Conservation (phyloP, 2,888 invertebrate species). For the Xylophagus ater region DNA sequence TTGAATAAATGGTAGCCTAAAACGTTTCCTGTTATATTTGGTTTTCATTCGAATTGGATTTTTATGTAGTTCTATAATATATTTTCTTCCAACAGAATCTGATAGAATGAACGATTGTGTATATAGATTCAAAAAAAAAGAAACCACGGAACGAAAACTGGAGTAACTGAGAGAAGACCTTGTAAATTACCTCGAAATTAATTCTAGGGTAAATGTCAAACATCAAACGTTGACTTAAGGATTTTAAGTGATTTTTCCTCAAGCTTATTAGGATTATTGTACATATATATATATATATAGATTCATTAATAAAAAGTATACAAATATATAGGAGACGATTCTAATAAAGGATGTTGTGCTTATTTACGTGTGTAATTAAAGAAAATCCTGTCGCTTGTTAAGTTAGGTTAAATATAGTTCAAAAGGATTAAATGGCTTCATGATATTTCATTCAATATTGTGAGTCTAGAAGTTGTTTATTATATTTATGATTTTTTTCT, state of each 20-base stretch:
- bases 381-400: not conserved
- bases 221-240: slow-evolving; percentile 11
- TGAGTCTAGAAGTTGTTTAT: too few species aligned
- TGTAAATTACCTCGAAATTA: slow-evolving; percentile 9
- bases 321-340: not conserved
- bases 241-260: slow-evolving; percentile 9
- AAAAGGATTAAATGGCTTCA: slow-evolving; percentile 1
- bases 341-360: not conserved
- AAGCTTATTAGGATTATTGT: not conserved
- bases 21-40: too few species aligned
- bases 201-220: slow-evolving; percentile 13
- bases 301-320: not conserved
- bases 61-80: too few species aligned
- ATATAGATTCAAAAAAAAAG: not conserved
- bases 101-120: too few species aligned
- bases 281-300: not conserved
- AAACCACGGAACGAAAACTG: not conserved
- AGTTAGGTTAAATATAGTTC: not conserved
- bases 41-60: too few species aligned
- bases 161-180: not conserved
- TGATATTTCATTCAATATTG: too few species aligned
- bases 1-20: too few species aligned
- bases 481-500: too few species aligned
- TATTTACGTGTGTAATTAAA: slow-evolving; percentile 6
- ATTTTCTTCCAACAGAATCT: too few species aligned